Evolutionary conservation across 2,797 vertebrate genomes (phyloP).

Genomic region (Spinus olivaceus): DNA sequence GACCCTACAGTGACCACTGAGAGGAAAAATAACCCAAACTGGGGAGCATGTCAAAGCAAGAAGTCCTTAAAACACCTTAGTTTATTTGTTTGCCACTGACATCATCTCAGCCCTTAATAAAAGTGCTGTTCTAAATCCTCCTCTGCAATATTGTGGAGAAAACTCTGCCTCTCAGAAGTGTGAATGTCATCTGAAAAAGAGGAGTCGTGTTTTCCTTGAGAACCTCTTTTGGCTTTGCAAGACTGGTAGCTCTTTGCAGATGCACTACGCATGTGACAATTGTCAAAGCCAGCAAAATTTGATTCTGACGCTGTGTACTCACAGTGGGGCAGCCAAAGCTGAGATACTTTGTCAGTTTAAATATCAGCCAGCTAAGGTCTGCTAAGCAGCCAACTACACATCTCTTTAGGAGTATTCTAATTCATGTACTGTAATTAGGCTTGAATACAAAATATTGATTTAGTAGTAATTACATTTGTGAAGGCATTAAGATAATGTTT

Average conservation of each 20-base stretch:
- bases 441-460: conserved; percentile 59
- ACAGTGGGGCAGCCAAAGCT: background rate
- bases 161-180: background rate
- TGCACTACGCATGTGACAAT: rapidly evolving
- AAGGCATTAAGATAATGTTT: conserved; percentile 37
- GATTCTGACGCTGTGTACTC: background rate
- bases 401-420: conserved; percentile 36
- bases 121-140: background rate
- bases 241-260: background rate
- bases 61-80: background rate
- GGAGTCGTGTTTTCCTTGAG: background rate
- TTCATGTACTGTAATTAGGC: conserved; percentile 48
- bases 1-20: background rate
- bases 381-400: background rate
- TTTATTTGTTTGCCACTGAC: background rate
- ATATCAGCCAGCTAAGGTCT: conserved; percentile 15
- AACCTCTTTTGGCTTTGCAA: background rate
- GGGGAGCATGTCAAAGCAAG: background rate
- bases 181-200: background rate
- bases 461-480: conserved; percentile 52
- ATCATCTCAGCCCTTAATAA: background rate
- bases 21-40: background rate
- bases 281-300: background rate
- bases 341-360: conserved; percentile 5
- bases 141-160: background rate